A percentile compares a stretch with the other conserved stretches of the same genome.
Conservation (phyloP, 1,140 invertebrate genomes). For the Atta texana region DNA sequence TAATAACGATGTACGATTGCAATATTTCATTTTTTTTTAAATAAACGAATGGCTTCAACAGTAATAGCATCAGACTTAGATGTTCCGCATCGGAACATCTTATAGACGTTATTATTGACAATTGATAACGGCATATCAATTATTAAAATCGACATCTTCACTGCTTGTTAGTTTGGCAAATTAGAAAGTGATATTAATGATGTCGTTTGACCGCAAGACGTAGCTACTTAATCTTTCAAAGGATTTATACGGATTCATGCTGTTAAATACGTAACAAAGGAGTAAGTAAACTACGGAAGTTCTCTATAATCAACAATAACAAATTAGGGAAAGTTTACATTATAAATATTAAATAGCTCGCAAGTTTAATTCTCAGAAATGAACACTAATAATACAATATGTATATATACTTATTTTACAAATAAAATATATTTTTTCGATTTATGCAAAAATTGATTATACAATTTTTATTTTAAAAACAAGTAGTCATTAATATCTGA, state of each 20-base stretch:
- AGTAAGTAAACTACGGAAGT: neutral
- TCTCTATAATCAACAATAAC: conserved; percentile 21
- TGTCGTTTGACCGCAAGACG: conserved; percentile 32
- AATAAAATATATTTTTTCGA: neutral
- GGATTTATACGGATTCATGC: conserved; percentile 21
- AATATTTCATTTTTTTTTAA: conserved; percentile 34
- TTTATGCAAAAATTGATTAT: conserved; percentile 2
- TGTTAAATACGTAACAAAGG: conserved; percentile 3
- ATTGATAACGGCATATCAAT: conserved; percentile 33
- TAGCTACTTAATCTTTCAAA: conserved; percentile 35
- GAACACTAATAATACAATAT: neutral
- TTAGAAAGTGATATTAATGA: conserved; percentile 46
- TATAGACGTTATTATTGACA: neutral
- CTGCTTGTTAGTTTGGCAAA: conserved; percentile 15
- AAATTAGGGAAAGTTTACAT: neutral
- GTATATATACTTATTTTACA: too few species aligned
- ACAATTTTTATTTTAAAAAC: neutral
- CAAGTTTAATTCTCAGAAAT: neutral
- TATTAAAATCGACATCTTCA: conserved; percentile 26
- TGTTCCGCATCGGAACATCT: neutral
- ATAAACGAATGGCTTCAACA: neutral
- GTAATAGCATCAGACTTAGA: neutral
- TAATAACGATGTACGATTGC: conserved; percentile 47
- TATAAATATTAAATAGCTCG: neutral
- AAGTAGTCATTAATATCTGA: neutral